Percentiles rank a stretch among this genome's conserved stretches.
phyloP scores from a whole-genome alignment of 2,888 invertebrate genomes.

The Eristalis tenax region DNA sequence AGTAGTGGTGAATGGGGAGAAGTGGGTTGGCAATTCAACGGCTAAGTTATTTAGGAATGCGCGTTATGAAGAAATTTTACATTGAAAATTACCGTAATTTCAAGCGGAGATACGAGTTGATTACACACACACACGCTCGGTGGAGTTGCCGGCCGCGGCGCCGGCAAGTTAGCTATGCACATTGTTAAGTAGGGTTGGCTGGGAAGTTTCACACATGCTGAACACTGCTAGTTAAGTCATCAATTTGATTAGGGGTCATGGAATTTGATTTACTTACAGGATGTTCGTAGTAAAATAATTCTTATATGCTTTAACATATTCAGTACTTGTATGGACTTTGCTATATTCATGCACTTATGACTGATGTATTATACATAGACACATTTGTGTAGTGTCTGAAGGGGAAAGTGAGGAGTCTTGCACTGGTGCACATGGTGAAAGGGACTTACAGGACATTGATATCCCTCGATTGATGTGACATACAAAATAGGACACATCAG shows the following conservation, averaged over 20 bases:
- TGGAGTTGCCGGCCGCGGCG: background rate
- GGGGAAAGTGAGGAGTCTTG: too few species aligned
- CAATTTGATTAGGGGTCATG: constrained; percentile 42
- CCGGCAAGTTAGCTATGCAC: constrained; percentile 11
- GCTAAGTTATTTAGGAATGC: constrained; percentile 66
- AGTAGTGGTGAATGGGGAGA: background rate
- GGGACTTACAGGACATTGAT: too few species aligned
- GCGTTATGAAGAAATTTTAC: constrained; percentile 70
- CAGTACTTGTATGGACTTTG: background rate
- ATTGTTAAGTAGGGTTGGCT: constrained; percentile 28
- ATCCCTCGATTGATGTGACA: too few species aligned
- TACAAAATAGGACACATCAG: too few species aligned
- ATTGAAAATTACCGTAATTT: constrained; percentile 69
- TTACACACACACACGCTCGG: constrained; percentile 34
- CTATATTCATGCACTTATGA: background rate
- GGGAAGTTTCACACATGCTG: constrained; percentile 63
- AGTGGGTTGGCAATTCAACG: constrained; percentile 38
- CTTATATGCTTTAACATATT: background rate
- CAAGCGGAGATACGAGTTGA: constrained; percentile 42
- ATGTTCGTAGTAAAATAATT: background rate
- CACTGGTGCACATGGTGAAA: too few species aligned
- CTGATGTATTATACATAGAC: background rate
- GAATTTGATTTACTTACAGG: background rate
- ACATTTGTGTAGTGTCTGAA: too few species aligned
- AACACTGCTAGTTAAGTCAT: constrained; percentile 12